Percentiles rank a stretch among this genome's conserved stretches.
phyloP scores from a whole-genome alignment of 1,140 invertebrate species.

The Drosophila ogumai region DNA sequence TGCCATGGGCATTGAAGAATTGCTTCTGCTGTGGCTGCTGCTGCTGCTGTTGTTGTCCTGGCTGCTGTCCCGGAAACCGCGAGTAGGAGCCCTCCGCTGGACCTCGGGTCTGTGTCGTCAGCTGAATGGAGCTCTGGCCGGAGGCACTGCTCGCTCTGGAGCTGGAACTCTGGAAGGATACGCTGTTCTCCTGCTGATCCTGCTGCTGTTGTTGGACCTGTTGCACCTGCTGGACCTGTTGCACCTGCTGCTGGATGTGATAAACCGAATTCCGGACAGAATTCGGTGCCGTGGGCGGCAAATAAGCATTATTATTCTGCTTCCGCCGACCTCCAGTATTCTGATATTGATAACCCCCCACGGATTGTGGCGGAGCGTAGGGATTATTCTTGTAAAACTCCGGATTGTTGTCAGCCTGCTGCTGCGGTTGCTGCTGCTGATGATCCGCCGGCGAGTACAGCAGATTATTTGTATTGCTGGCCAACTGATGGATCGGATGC shows the following conservation, averaged over 20 bases:
- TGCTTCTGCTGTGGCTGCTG: slow-evolving; percentile 62
- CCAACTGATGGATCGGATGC: slow-evolving; percentile 81
- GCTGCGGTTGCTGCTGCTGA: slow-evolving; percentile 70
- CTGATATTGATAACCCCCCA: slow-evolving; percentile 65
- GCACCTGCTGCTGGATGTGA: slow-evolving; percentile 60
- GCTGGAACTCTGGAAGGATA: slow-evolving; percentile 64
- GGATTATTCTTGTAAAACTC: slow-evolving; percentile 47
- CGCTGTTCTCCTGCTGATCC: slow-evolving; percentile 58
- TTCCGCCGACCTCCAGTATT: slow-evolving; percentile 40
- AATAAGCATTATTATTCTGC: slow-evolving; percentile 73
- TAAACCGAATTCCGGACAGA: slow-evolving; percentile 67
- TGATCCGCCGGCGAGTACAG: slow-evolving; percentile 82
- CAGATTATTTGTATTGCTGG: slow-evolving; percentile 82
- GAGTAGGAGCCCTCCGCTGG: slow-evolving; percentile 69
- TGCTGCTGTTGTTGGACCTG: slow-evolving; percentile 59
- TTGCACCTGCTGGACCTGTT: slow-evolving; percentile 57
- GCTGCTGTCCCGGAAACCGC: slow-evolving; percentile 53
- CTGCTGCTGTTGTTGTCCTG: slow-evolving; percentile 46
- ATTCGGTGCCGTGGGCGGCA: slow-evolving; percentile 68
- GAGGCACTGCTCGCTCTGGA: slow-evolving; percentile 43
- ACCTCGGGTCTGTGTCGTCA: slow-evolving; percentile 62
- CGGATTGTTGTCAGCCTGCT: slow-evolving; percentile 41
- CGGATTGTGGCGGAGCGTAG: slow-evolving; percentile 25
- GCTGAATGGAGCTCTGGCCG: slow-evolving; percentile 57
- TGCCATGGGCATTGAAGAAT: slow-evolving; percentile 73